phyloP scores from a whole-genome alignment of 2,888 invertebrate genomes.

The Atethmia centrago region DNA sequence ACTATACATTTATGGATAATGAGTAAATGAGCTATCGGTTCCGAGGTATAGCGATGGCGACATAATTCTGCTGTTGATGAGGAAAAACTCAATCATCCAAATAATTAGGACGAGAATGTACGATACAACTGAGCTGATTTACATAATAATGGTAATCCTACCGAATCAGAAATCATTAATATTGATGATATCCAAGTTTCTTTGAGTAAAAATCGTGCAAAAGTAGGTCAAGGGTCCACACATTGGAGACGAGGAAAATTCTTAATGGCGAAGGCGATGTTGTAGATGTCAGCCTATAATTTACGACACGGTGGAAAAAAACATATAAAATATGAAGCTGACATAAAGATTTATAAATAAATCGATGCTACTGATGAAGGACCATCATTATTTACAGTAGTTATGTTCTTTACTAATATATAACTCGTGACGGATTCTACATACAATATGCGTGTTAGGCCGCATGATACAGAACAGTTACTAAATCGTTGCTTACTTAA shows the following conservation, averaged over 20 bases:
- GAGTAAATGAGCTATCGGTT: constrained; percentile 6
- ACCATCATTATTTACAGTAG: constrained; percentile 4
- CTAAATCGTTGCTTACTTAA: not conserved
- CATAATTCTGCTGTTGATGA: constrained; percentile 12
- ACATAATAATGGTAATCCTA: constrained; percentile 27
- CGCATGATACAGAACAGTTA: not conserved
- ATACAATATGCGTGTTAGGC: too few relatives aligned
- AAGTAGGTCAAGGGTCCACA: constrained; percentile 60
- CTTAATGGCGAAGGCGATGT: constrained; percentile 29
- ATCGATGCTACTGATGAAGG: constrained; percentile 1
- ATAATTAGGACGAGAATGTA: constrained; percentile 8
- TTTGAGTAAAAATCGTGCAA: constrained; percentile 33
- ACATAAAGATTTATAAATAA: constrained; percentile 7
- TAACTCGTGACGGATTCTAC: not conserved
- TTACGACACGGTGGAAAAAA: constrained; percentile 30
- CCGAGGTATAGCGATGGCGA: constrained; percentile 14
- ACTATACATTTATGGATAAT: constrained; percentile 22
- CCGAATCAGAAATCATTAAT: constrained; percentile 23
- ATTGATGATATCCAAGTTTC: constrained; percentile 26
- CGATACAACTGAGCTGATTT: constrained; percentile 6
- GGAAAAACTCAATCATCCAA: constrained; percentile 6
- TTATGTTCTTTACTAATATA: not conserved
- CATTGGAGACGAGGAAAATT: constrained; percentile 55
- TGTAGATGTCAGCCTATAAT: constrained; percentile 32
- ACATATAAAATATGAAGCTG: constrained; percentile 2